Evolutionary conservation across 1,140 invertebrate species (phyloP), one percentile per base, ranked within the genome.

Genomic region (Drosophila sucinea): DNA sequence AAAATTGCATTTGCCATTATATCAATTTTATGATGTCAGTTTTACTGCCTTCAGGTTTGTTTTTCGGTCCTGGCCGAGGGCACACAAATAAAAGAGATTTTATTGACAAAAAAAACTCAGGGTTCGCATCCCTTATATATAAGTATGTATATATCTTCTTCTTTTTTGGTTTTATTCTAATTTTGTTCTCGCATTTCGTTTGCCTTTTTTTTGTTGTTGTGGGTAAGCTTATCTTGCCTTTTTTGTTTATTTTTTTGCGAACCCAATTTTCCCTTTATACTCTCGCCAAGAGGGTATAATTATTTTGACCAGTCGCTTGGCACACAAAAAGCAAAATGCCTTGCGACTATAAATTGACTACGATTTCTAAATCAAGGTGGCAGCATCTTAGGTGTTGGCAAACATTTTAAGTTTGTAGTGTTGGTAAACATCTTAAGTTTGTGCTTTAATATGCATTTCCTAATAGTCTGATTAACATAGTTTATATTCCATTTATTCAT

Each of bases 61-160:
- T 62, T 30, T 41, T 75, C 23, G 7, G 79, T 72, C 79, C 82
- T 70, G 61, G 83, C 79, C 76, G 33, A 62, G 54, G 70, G 83
- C 82, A 75, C 61, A 66, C 76, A 79, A 76, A 85, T 87, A 85
- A 85, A 81, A 76, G 63, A 81, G 70, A 83, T 80, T 87, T 87
- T 87, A 87, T 87, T 83, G 77, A 77, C 67, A 80, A 67, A 77
- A 79, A 69, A 65, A 33, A 35, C 73, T 62, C 23, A 51, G 44
- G 44, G 7, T 51, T 51, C 23, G 1, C 44, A 51, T 51, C 44
- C 44, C 7, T 51, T 51, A 51, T 10, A 51, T 27, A 8, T 51
- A 35, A 6, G 33, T 35, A 38, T 51, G 23, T 51, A 51, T 51
- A 51, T 51, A 70, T 62, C 64, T 73, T 66, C 67, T 86, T 77